Evolutionary conservation across 2,797 vertebrate species (phyloP).

Genomic region (Phrynocephalus guinanensis): DNA sequence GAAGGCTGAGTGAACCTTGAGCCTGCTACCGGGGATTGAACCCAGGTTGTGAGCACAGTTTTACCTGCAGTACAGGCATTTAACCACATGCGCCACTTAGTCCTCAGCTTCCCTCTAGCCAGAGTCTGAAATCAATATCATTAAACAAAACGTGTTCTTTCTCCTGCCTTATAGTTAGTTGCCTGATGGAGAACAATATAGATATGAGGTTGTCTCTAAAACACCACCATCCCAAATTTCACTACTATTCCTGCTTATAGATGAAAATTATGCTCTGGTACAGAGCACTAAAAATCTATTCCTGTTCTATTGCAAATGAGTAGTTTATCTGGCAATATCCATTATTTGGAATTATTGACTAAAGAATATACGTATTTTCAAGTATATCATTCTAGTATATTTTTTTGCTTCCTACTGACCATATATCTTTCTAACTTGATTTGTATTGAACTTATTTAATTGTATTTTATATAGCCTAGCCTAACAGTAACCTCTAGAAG

Average conservation of each 20-base stretch:
- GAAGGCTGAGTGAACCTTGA: too few relatives aligned
- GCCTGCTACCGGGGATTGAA: too few relatives aligned
- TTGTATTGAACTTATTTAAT: constrained; percentile 28
- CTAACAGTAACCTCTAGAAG: constrained; percentile 5
- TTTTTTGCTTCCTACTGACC: constrained; percentile 29
- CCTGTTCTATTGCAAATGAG: constrained; percentile 27
- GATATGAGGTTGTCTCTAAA: neutral
- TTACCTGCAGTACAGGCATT: too few relatives aligned
- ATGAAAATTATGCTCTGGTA: constrained; percentile 29
- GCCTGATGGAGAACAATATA: neutral
- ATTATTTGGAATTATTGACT: constrained; percentile 26
- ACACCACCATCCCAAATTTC: neutral
- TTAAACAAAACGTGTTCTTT: neutral
- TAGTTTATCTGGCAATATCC: neutral
- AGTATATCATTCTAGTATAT: neutral
- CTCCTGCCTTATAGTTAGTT: neutral
- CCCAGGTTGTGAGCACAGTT: too few relatives aligned
- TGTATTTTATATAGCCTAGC: constrained; percentile 2
- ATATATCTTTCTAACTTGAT: constrained; percentile 17
- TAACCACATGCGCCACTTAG: too few relatives aligned
- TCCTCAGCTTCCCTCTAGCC: too few relatives aligned
- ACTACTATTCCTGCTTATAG: constrained; percentile 1
- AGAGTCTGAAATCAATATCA: neutral
- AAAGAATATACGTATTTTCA: constrained; percentile 3
- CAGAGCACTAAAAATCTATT: constrained; percentile 20